Conservation (phyloP, 1,140 invertebrate genomes). For the Drosophila ogumai region DNA sequence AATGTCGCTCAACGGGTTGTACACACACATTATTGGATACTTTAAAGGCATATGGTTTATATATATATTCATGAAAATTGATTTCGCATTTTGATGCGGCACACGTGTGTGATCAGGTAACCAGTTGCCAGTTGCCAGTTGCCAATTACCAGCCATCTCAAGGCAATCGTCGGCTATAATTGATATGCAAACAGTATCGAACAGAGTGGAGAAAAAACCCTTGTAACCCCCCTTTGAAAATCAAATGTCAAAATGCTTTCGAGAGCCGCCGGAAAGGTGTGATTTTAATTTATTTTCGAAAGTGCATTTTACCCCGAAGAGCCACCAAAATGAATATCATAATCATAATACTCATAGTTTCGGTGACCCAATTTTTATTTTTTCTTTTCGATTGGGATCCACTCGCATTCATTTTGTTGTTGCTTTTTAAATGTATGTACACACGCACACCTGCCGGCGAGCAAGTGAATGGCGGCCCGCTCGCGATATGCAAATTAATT, state of each 20-base stretch:
- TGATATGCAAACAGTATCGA: constrained; percentile 54
- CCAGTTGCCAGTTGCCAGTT: constrained; percentile 29
- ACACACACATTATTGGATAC: constrained; percentile 29
- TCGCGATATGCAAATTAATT: constrained; percentile 80
- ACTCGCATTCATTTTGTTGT: constrained; percentile 8
- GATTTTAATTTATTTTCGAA: constrained; percentile 47
- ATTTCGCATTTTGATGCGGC: constrained; percentile 64
- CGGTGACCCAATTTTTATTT: constrained; percentile 63
- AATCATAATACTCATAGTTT: constrained; percentile 55
- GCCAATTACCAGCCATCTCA: constrained; percentile 48
- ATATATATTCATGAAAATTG: constrained; percentile 49
- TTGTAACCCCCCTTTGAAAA: constrained; percentile 10
- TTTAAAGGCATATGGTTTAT: constrained; percentile 12
- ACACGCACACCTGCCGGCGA: constrained; percentile 35
- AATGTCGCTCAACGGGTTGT: constrained; percentile 59
- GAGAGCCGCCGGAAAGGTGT: constrained; percentile 29
- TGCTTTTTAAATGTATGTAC: constrained; percentile 1
- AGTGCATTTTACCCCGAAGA: constrained; percentile 35
- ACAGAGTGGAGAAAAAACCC: constrained; percentile 1
- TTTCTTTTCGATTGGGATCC: constrained; percentile 28
- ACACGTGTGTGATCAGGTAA: constrained; percentile 41
- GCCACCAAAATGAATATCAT: constrained; percentile 34
- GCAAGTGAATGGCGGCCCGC: constrained; percentile 69
- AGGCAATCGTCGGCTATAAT: constrained; percentile 55
- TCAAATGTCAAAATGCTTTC: constrained; percentile 49